Conservation (phyloP, 2,888 invertebrate species). For the Celastrina argiolus region DNA sequence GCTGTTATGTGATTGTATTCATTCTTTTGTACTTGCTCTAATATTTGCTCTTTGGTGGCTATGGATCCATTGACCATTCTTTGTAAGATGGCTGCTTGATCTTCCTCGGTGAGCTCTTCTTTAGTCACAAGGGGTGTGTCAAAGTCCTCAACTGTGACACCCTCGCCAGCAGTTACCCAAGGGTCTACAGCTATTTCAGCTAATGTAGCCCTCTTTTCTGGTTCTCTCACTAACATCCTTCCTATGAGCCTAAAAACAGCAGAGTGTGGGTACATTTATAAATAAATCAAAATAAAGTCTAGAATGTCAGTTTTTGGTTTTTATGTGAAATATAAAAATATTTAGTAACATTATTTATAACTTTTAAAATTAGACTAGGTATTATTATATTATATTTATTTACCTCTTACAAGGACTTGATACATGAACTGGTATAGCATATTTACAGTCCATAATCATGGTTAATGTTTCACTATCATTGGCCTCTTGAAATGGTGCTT, state of each 20-base stretch:
- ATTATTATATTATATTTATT: conserved; percentile 1
- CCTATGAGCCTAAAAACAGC: conserved; percentile 85
- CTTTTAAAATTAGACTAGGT: no score
- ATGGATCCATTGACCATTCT: conserved; percentile 98
- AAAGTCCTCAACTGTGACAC: conserved; percentile 74
- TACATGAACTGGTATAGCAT: conserved; percentile 92
- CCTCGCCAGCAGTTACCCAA: conserved; percentile 85
- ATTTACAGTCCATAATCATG: conserved; percentile 99
- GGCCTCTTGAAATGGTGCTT: conserved; percentile 98
- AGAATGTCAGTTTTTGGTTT: no score
- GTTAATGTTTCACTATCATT: conserved; percentile 99
- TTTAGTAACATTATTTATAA: no score
- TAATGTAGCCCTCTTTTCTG: conserved; percentile 92
- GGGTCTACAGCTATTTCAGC: conserved; percentile 91
- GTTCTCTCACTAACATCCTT: conserved; percentile 95
- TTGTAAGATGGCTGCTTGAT: conserved; percentile 93
- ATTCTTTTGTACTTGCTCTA: conserved; percentile 95
- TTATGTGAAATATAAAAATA: no score
- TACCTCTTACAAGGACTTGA: conserved; percentile 90
- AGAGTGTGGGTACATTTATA: no score
- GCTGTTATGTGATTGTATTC: conserved; percentile 99
- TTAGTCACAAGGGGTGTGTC: conserved; percentile 90
- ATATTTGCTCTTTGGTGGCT: conserved; percentile 94
- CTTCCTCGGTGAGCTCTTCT: conserved; percentile 93
- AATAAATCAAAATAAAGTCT: no score